Conservation (phyloP, 2,113 vertebrate species). For the Ailurus styani region DNA sequence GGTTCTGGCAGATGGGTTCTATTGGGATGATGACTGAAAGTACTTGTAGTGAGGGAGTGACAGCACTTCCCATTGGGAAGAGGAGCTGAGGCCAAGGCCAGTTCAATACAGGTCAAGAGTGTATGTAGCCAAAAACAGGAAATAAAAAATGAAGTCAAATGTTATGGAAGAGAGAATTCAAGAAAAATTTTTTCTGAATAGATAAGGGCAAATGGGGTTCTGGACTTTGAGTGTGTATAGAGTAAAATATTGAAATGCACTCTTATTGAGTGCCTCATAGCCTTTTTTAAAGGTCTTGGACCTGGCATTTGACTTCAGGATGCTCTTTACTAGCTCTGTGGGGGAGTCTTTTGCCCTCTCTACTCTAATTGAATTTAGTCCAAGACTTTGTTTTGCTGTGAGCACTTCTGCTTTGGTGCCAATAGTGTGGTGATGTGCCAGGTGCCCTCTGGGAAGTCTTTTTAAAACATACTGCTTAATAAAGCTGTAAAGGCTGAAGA, state of each 20-base stretch:
- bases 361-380: background rate
- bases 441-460: background rate
- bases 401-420: background rate
- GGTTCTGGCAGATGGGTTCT: background rate
- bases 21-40: background rate
- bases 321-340: background rate
- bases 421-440: conserved; percentile 1
- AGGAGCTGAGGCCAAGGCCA: background rate
- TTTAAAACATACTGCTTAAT: conserved; percentile 30
- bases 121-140: background rate
- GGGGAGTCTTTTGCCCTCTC: background rate
- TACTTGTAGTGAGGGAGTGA: background rate
- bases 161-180: background rate
- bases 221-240: background rate
- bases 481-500: conserved; percentile 26
- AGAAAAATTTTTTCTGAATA: background rate
- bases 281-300: background rate
- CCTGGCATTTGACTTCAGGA: background rate
- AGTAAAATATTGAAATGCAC: background rate
- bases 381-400: conserved; percentile 11
- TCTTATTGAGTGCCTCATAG: background rate
- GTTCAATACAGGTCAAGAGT: background rate
- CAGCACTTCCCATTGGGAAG: background rate
- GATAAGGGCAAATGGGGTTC: background rate
- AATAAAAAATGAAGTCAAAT: conserved; percentile 18